Base-by-base conservation (phyloP, 1,140 invertebrate genomes). In the Dendrolimus punctatus region DNA sequence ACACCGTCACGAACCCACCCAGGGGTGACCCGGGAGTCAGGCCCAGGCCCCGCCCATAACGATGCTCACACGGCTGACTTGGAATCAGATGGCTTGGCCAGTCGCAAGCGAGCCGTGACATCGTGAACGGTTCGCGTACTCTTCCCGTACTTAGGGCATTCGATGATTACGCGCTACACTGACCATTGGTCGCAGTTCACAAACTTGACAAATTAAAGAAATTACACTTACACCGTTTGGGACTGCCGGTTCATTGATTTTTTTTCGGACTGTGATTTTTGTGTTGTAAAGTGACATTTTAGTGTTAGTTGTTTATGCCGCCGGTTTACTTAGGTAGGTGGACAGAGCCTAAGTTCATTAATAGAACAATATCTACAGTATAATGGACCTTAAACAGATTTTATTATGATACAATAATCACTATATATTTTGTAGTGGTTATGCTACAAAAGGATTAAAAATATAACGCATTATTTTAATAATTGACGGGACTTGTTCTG, bases 61-160 rank as follows among this genome's bases (percentile, higher is more conserved):
- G 73, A 75, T 85, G 82, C 78, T 85, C 82, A 83, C 73, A 85
- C 82, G 82, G 80, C 75, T 85, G 72, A 85, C 59, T 85, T 81
- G 80, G 74, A 85, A 85, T 85, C 82, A 85, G 80, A 83, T 85
- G 76, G 80, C 76, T 80, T 70, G 76, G 82, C 75, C 82, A 85
- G 82, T 85, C 78, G 80, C 68, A 68, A 82, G 65, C 79, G 71
- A 82, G 81, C 81, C 81, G 79, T 85, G 76, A 73, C 64, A 73
- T 75, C 76, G 77, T 68, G 73, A 85, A 85, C 79, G 79, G 73
- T 76, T 81, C 79, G 79, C 66, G 71, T 76, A 66, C 63, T 73
- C 68, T 67, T 57, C 69, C 51, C 62, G 56, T 61, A 62, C 68
- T 68, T 79, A 79, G 78, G 70, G 72, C 71, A 76, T 74, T 73